Conservation (phyloP, 2,888 invertebrate genomes). For the Cheilosia vulpina region DNA sequence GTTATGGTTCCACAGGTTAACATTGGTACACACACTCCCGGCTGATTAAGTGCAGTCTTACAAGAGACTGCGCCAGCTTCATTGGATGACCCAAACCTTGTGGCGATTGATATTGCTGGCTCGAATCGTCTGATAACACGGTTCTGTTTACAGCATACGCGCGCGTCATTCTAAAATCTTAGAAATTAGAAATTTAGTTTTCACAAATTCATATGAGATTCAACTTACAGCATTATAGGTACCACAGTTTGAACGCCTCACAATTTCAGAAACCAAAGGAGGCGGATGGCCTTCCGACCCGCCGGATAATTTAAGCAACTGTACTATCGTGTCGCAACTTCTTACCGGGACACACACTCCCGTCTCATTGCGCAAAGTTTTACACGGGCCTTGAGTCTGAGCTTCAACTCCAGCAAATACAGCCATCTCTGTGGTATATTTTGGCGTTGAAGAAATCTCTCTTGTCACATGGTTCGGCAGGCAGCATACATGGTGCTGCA, state of each 20-base stretch:
- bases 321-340: background rate
- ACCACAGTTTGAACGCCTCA: background rate
- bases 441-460: background rate
- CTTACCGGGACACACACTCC: background rate
- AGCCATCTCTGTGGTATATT: background rate
- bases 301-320: background rate
- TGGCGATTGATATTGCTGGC: too few species aligned
- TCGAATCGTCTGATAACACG: too few species aligned
- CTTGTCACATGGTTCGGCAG: background rate
- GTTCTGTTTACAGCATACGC: too few species aligned
- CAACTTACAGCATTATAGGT: background rate
- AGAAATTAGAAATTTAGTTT: too few species aligned
- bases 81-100: too few species aligned
- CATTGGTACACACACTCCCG: constrained; percentile 1
- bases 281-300: background rate
- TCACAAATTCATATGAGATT: too few species aligned
- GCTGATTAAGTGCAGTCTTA: background rate
- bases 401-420: background rate
- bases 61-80: background rate
- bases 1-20: background rate
- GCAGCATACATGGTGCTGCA: background rate
- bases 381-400: background rate
- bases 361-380: background rate
- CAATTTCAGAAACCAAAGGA: background rate
- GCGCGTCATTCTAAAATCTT: too few species aligned